Evolutionary conservation across 2,888 invertebrate genomes (phyloP).

Genomic region (Lobophora halterata): DNA sequence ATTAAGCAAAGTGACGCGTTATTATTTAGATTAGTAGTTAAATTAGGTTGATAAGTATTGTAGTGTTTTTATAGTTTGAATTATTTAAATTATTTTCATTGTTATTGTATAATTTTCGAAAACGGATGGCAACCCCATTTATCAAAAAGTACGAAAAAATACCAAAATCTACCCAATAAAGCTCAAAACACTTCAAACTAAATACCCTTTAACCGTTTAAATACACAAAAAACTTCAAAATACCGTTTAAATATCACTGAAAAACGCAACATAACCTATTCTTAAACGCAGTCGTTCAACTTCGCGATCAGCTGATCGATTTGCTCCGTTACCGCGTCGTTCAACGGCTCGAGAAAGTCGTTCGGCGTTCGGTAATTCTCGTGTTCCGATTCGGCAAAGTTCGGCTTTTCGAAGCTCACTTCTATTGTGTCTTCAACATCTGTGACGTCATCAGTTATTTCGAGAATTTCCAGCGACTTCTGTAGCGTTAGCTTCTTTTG

Average conservation of each 20-base stretch:
- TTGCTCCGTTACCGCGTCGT: slow-evolving; percentile 61
- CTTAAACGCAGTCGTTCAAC: slow-evolving; percentile 53
- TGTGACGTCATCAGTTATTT: slow-evolving; percentile 48
- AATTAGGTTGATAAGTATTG: no score
- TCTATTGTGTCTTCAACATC: slow-evolving; percentile 43
- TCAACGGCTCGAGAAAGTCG: slow-evolving; percentile 62
- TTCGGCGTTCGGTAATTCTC: slow-evolving; percentile 65
- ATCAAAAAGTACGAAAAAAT: no score
- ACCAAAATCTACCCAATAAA: not conserved
- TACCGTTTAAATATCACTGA: not conserved
- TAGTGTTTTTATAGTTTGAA: no score
- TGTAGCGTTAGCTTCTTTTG: slow-evolving; percentile 45
- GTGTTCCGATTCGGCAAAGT: slow-evolving; percentile 55
- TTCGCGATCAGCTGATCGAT: slow-evolving; percentile 69
- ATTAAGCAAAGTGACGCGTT: no score
- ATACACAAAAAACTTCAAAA: not conserved
- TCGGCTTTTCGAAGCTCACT: slow-evolving; percentile 60
- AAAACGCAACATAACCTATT: slow-evolving; percentile 40
- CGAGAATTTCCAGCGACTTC: slow-evolving; percentile 59
- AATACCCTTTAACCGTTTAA: not conserved
- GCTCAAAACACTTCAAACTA: not conserved
- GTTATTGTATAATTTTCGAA: no score
- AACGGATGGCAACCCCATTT: slow-evolving; percentile 13
- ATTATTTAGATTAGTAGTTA: no score
- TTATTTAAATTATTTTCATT: no score